phyloP scores from a whole-genome alignment of 2,113 vertebrate species.

The Seriola aureovittata region DNA sequence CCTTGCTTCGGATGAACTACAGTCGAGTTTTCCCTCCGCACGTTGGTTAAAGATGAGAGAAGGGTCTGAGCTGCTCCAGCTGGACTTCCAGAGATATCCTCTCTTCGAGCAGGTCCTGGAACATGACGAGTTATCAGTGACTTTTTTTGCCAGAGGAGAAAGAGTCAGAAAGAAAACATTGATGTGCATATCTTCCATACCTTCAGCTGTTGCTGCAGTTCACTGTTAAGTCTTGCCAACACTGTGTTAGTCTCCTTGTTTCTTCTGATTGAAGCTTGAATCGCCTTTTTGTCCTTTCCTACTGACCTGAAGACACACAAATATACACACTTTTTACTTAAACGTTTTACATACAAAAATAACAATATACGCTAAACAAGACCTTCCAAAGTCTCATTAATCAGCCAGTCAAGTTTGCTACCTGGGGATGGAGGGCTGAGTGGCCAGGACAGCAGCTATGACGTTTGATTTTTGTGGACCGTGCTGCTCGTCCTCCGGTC shows the following conservation, averaged over 20 bases:
- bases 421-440: constrained; percentile 97
- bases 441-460: constrained; percentile 90
- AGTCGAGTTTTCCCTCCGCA: constrained; percentile 56
- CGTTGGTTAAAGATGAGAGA: constrained; percentile 95
- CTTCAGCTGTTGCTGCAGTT: constrained; percentile 98
- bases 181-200: constrained; percentile 72
- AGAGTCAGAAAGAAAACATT: background rate
- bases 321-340: background rate
- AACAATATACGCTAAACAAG: background rate
- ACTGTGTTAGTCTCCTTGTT: constrained; percentile 99
- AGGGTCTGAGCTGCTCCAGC: constrained; percentile 99
- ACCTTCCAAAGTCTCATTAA: background rate
- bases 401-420: constrained; percentile 51
- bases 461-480: constrained; percentile 91
- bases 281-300: constrained; percentile 98
- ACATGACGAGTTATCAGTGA: constrained; percentile 2
- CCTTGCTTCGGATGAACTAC: constrained; percentile 56
- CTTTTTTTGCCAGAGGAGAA: background rate
- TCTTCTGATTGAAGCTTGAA: constrained; percentile 98
- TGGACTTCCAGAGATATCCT: constrained; percentile 99
- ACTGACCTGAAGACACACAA: constrained; percentile 87
- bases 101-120: constrained; percentile 97
- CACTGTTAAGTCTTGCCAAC: constrained; percentile 97
- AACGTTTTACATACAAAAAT: background rate
- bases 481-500: constrained; percentile 93